Percentiles rank a stretch among this genome's conserved stretches.
phyloP scores from a whole-genome alignment of 2,113 vertebrate species.

The Narcine bancroftii region DNA sequence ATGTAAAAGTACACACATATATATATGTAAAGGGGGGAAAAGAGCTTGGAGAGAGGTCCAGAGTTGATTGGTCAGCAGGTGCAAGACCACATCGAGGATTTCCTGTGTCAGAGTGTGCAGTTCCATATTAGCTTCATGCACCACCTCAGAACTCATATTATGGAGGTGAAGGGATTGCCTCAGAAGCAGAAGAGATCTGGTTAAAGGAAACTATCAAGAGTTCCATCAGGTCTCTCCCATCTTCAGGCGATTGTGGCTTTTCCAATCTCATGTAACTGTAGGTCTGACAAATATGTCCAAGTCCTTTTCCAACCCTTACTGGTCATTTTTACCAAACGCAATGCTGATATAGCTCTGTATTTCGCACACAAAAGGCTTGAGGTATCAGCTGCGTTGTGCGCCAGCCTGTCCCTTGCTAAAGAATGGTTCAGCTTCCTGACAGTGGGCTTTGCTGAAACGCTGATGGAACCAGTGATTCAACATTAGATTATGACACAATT shows the following conservation, averaged over 20 bases:
- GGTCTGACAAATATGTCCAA: neutral
- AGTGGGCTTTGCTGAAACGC: neutral
- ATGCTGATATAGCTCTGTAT: neutral
- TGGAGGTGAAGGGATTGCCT: no score
- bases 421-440: neutral
- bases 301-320: neutral
- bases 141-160: no score
- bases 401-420: neutral
- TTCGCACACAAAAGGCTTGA: neutral
- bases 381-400: neutral
- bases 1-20: no score
- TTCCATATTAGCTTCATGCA: no score
- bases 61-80: no score
- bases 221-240: no score
- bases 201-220: no score
- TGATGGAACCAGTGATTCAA: neutral
- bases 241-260: neutral
- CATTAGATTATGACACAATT: neutral
- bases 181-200: no score
- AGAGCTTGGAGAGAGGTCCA: no score
- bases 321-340: neutral
- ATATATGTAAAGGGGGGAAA: no score
- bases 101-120: no score
- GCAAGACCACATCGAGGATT: no score
- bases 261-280: neutral